Conservation (phyloP, 1,140 invertebrate genomes). For the Zaprionus ghesquierei region DNA sequence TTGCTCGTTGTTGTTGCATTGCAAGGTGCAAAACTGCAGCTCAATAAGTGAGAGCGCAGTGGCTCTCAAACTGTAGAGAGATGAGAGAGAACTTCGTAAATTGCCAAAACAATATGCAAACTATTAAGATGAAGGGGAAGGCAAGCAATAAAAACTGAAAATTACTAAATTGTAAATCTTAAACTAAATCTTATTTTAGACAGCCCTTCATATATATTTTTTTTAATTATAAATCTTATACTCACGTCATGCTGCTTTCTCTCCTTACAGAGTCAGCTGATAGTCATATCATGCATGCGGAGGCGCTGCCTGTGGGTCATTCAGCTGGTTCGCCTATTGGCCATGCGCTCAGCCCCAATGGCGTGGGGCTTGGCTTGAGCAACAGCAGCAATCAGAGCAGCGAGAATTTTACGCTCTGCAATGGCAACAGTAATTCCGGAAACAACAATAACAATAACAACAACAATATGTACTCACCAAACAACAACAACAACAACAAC, state of each 20-base stretch:
- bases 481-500: conserved; percentile 52
- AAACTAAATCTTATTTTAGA: background rate
- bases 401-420: conserved; percentile 66
- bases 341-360: conserved; percentile 71
- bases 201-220: background rate
- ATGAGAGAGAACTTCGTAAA: background rate
- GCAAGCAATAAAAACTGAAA: too few species aligned
- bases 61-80: background rate
- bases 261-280: conserved; percentile 60
- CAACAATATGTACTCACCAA: conserved; percentile 64
- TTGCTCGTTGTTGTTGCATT: background rate
- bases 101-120: background rate
- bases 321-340: conserved; percentile 63
- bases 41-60: background rate
- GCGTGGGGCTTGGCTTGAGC: conserved; percentile 67
- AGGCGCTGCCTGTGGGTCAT: conserved; percentile 60
- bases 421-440: conserved; percentile 59
- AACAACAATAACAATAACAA: conserved; percentile 65
- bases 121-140: too few species aligned
- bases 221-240: background rate
- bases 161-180: background rate
- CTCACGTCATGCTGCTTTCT: background rate
- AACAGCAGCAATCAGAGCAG: conserved; percentile 77
- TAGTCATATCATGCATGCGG: conserved; percentile 74
- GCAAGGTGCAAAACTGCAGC: background rate